Evolutionary conservation across 2,113 vertebrate species (phyloP).

Genomic region (Chionis minor): DNA sequence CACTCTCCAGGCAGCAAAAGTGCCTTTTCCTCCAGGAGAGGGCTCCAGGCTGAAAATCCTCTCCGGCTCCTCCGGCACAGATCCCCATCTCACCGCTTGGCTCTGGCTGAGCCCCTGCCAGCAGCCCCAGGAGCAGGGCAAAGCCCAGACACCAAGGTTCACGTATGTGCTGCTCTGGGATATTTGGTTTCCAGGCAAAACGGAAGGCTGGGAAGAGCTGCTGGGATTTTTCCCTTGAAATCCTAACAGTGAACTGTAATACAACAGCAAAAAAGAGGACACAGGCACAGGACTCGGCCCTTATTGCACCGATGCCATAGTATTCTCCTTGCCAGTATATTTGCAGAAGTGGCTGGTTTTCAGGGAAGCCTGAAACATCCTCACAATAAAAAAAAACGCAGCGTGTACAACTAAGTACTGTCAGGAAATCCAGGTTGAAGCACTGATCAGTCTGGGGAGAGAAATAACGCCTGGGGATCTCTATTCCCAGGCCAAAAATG

Average conservation of each 20-base stretch:
- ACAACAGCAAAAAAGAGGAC: not conserved
- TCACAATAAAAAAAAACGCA: not conserved
- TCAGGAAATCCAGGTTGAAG: not conserved
- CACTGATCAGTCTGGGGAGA: not conserved
- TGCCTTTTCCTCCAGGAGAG: constrained; percentile 61
- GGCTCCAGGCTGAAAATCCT: constrained; percentile 46
- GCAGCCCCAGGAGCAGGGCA: not conserved
- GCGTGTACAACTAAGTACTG: not conserved
- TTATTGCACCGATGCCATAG: rapidly evolving
- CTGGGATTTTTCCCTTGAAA: not conserved
- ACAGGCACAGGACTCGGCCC: not conserved
- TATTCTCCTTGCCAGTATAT: not conserved
- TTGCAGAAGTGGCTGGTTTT: not conserved
- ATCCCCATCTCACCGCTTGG: rapidly evolving
- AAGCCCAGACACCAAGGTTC: not conserved
- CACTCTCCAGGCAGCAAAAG: not conserved
- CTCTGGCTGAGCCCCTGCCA: not conserved
- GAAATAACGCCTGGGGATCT: not conserved
- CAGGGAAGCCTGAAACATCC: not conserved
- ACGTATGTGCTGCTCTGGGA: not conserved
- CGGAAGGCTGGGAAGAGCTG: not conserved
- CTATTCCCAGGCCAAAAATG: not conserved
- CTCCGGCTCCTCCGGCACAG: not conserved
- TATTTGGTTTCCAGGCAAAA: not conserved
- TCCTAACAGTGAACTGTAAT: rapidly evolving